Evolutionary conservation across 2,888 invertebrate species (phyloP), one percentile per base, ranked within the genome.

Genomic region (Spialia ferax): DNA sequence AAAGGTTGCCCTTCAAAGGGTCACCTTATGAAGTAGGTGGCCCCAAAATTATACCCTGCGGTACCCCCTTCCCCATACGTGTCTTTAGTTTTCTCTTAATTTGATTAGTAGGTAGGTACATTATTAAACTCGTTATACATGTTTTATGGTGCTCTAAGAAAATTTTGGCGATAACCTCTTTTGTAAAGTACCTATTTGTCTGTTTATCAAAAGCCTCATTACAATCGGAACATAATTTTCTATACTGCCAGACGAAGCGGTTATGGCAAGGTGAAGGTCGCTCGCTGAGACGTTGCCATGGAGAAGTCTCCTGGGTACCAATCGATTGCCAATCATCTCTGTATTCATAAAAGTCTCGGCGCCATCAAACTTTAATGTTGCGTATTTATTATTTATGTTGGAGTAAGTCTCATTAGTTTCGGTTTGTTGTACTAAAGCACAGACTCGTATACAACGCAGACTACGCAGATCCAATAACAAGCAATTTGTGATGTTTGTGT

Each of bases 201-300:
- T 5, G 32, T 57, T 15, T 71, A 62, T 83, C 74, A 48, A 71
- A 81, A 50, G 81, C 77, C 67, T 79, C n/a, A 68, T 76, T 74
- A 73, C 75, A 74, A 68, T 73, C 73, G 35, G 69, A 55, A 55
- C 6, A 70, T 26, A 5, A 32, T 69, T 68, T 71, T 71, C 60
- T 72, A 71, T 67, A 70, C 70, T 68, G 69, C 70, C 83, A 87
- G 87, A 85, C 85, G 79, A 71, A 72, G 75, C 76, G 75, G 81
- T 84, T 82, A 80, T 68, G 73, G 74, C 82, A 86, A 86, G 88
- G 86, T 87, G 87, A 90, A 89, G 88, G 87, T 80, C 79, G 75
- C 48, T 69, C 69, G 73, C 74, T 72, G 74, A 67, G 80, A 70
- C 71, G 85, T 87, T 81, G 75, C 87, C 76, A 85, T 84, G 79